Evolutionary conservation across 30 jellyfish, hydroid and myxozoan genomes (phyloP), one percentile per base, ranked within the genome.

Genomic region (Clytia hemisphaerica): DNA sequence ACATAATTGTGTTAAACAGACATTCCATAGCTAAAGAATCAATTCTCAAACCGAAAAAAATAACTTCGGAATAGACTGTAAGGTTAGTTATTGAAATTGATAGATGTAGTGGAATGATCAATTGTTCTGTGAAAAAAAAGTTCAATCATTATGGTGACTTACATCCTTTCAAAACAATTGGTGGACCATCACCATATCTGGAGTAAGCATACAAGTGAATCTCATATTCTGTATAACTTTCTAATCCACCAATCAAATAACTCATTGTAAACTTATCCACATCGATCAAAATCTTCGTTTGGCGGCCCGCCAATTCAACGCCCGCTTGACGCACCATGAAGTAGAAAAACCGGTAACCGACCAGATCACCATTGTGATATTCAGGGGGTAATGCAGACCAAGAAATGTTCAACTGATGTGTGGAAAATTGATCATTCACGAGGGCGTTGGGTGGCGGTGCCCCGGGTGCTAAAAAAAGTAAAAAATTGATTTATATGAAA

Each of bases 391-490:
- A 19, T 1, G 22, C 10, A 61, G 31, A 31, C 75, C 75, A 61
- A 31, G 61, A 15, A 6, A 61, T 64, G 21, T 28, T 27, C 29
- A 37, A 19, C 36, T 34, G 22, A 32, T 32, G 31, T 25, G 64
- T 31, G 21, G 75, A 61, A 19, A 3, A 31, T 18, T 61, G 61
- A 25, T 36, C 35, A 31, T 5, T 32, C 0, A 22, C 28, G 6
- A 31, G 21, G 29, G 28, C 61, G 62, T 61, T 61, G 4, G 75
- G 75, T 15, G 75, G 75, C 1, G 75, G 66, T 29, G 36, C 30
- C 0, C 18, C 62, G 19, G 75, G 75, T 16, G 75, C 75, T 61
- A 31, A 28, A 42, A 42, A 42, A 42, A n/a, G n/a, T n/a, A n/a
- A n/a, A n/a, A n/a, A n/a, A n/a, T n/a, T n/a, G n/a, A n/a, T n/a